phyloP scores from a whole-genome alignment of 2,797 vertebrate species.

The Clamator glandarius region DNA sequence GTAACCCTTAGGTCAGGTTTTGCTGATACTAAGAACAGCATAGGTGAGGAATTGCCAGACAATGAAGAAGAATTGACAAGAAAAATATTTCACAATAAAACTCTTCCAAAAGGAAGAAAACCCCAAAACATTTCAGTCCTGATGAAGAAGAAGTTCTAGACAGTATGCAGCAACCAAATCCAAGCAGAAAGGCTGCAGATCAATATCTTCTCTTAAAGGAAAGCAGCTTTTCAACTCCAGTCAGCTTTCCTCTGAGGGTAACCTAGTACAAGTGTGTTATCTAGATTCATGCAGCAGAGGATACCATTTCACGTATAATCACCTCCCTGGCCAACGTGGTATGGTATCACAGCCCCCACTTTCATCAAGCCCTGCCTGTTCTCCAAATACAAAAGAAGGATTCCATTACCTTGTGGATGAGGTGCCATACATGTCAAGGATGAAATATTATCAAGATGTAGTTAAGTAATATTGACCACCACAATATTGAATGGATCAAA shows the following conservation, averaged over 20 bases:
- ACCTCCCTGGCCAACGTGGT: neutral
- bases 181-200: neutral
- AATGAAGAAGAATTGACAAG: neutral
- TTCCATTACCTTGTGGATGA: neutral
- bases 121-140: neutral
- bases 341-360: neutral
- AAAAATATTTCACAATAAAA: neutral
- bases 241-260: neutral
- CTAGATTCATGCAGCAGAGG: neutral
- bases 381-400: neutral
- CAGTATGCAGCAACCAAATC: neutral
- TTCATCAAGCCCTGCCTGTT: neutral
- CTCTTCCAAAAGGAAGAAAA: neutral
- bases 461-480: neutral
- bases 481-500: neutral
- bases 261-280: neutral
- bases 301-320: constrained; percentile 9
- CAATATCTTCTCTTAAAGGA: neutral
- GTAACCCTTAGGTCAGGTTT: neutral
- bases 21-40: neutral
- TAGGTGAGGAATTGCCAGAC: neutral
- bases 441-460: neutral
- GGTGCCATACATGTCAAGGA: neutral
- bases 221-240: neutral
- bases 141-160: neutral